Base-by-base conservation (phyloP, 2,113 vertebrate species). In the Anolis sagrei region DNA sequence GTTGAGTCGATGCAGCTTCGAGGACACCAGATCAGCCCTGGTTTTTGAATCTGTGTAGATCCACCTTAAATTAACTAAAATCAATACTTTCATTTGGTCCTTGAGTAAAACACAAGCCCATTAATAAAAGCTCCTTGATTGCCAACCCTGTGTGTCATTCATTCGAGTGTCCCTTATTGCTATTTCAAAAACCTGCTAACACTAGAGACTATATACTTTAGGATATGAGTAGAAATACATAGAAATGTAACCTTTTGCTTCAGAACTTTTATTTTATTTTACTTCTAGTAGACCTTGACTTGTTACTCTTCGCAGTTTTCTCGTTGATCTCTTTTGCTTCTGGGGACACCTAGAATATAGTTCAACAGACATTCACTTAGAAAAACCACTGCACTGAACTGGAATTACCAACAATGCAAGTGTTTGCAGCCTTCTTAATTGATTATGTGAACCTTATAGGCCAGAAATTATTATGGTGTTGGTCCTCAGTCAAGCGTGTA, bases 401-500 rank as follows among this genome's bases (percentile, higher is more conserved):
- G 88, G 70, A 73, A 85, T 77, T 74, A 64, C 62, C 85, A 62
- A 89, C n/a, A 82, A 29, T 72, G 32, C 83, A 58, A 14, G 61
- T 70, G 48, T 83, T 88, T 84, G 70, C 84, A 84, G 85, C 76
- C 25, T 36, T 92, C 44, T 88, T 70, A 82, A 81, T 75, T 75
- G 51, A 78, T 86, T 75, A 14, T 90, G 84, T 79, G 86, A 69
- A 86, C 25, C 82, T 73, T 81, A 27, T 90, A 82, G 83, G 81
- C 79, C 76, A 89, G 82, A 84, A 64, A 83, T 89, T 83, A 51
- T 84, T 81, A 66, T 86, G 70, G 73, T 27, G 89, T 91, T 89
- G 91, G 85, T 83, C 82, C 75, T 78, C 81, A 86, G 62, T 90
- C 78, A 89, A 79, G 54, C 90, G 21, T 75, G 81, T 44, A 79